Percentiles rank a stretch among this genome's conserved stretches.
Conservation (phyloP, 2,888 invertebrate genomes). For the Theretra japonica region DNA sequence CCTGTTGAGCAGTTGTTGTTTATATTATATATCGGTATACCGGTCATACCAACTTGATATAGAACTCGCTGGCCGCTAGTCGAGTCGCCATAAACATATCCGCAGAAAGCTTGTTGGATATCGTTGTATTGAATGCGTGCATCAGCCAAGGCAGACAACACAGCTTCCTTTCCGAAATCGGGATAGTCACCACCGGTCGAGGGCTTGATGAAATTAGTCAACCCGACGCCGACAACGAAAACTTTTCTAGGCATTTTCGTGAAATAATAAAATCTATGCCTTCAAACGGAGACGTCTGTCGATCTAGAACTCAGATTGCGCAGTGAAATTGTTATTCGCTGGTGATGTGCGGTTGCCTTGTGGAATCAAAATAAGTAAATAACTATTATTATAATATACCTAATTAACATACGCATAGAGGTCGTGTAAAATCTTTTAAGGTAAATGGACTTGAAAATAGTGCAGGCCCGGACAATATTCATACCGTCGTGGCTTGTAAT, state of each 20-base stretch:
- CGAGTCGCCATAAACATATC: conserved; percentile 98
- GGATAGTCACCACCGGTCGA: conserved; percentile 96
- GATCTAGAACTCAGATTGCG: conserved; percentile 53
- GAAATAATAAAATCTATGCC: conserved; percentile 59
- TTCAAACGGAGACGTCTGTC: conserved; percentile 53
- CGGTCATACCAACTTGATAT: conserved; percentile 97
- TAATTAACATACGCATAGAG: too few species aligned
- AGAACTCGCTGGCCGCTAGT: conserved; percentile 97
- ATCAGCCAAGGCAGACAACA: conserved; percentile 93
- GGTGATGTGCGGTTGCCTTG: conserved; percentile 32
- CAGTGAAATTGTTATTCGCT: conserved; percentile 44
- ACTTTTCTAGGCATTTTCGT: conserved; percentile 86
- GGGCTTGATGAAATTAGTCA: conserved; percentile 99
- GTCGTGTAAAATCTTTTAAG: too few species aligned
- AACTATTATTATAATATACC: conserved; percentile 14
- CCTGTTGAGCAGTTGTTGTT: conserved; percentile 99
- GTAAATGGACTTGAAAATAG: too few species aligned
- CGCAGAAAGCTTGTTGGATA: conserved; percentile 95
- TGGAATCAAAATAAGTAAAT: conserved; percentile 17
- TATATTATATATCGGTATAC: conserved; percentile 98
- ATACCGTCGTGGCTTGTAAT: too few species aligned
- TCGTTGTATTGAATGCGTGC: conserved; percentile 90
- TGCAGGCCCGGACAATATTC: too few species aligned
- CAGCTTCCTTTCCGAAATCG: conserved; percentile 96
- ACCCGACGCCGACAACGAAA: conserved; percentile 97